A percentile compares a stretch with the other conserved stretches of the same genome.
Evolutionary conservation across 2,888 invertebrate species (phyloP).

Genomic region (Parnassius apollo): DNA sequence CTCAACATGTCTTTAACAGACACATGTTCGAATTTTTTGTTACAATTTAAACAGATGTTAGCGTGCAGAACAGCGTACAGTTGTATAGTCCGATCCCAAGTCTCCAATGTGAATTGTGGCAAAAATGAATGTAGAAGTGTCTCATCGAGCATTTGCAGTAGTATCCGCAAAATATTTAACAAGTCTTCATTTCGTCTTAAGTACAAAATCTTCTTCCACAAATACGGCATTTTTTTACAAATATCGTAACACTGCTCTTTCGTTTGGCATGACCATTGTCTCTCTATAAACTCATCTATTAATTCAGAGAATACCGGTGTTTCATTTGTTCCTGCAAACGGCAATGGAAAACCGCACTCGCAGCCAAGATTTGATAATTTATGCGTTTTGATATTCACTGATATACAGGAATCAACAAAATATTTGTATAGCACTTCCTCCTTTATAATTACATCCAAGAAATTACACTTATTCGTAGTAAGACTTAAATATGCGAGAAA

Average conservation of each 20-base stretch:
- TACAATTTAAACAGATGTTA: slow-evolving; percentile 83
- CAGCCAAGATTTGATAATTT: slow-evolving; percentile 72
- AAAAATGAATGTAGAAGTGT: slow-evolving; percentile 76
- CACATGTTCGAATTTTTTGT: slow-evolving; percentile 66
- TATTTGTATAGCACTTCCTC: slow-evolving; percentile 72
- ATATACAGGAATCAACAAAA: slow-evolving; percentile 81
- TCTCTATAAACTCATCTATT: slow-evolving; percentile 80
- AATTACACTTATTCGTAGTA: slow-evolving; percentile 46
- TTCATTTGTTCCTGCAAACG: slow-evolving; percentile 64
- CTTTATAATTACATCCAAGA: slow-evolving; percentile 57
- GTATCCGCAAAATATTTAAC: slow-evolving; percentile 75
- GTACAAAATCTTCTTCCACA: slow-evolving; percentile 82
- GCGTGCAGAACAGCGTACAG: slow-evolving; percentile 79
- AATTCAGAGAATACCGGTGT: slow-evolving; percentile 76
- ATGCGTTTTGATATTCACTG: slow-evolving; percentile 71
- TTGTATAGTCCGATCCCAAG: slow-evolving; percentile 80
- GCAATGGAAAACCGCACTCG: slow-evolving; percentile 82
- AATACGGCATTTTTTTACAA: slow-evolving; percentile 82
- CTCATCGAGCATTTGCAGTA: slow-evolving; percentile 83
- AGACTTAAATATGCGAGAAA: slow-evolving; percentile 66
- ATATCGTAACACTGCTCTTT: slow-evolving; percentile 73
- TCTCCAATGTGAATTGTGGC: slow-evolving; percentile 78
- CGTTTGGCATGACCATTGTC: slow-evolving; percentile 65
- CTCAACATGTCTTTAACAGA: slow-evolving; percentile 71
- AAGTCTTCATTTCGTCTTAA: slow-evolving; percentile 72